Base-by-base conservation (phyloP, 2,888 invertebrate genomes). In the Phymatocera aterrima region DNA sequence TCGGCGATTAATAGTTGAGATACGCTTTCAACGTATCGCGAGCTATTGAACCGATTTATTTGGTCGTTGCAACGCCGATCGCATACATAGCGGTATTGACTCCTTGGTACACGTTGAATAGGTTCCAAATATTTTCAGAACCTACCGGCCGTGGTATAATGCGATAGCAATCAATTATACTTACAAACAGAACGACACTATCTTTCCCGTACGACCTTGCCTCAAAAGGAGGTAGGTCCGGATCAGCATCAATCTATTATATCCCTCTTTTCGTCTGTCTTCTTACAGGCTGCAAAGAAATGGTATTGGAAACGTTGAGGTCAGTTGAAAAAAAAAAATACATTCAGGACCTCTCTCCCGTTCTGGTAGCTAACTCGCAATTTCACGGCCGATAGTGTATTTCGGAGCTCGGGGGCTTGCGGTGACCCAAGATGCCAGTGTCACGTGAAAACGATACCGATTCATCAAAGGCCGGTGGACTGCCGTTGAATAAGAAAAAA, bases 371-470 rank as follows among this genome's bases (percentile, higher is more conserved):
- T 77, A 77, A 80, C 74, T 77, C 46, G 40, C 54, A 77, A 81
- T 81, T 81, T 80, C 80, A 79, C 79, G 80, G 77, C 31, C 65
- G 65, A 46, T n/a, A 21, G 12, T 40, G n/a, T 46, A n/a, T 46
- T 28, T 15, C 68, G 21, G 43, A n/a, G n/a, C n/a, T n/a, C n/a
- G 18, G 24, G 51, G 46, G 18, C 31, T 18, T 18, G 34, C 68
- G 31, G 21, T 51, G 72, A 72, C 72, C 31, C 18, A 72, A 72
- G 72, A 72, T 72, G 48, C 31, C 51, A 51, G 51, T 72, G 72
- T 51, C 72, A 34, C 51, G 72, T 72, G 51, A 28, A 51, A 72
- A 72, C 48, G 72, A 48, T 31, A 51, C 72, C 48, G 10, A 51
- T 51, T 72, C 72, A 43, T 72, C 65, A 70, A 28, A n/a, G 3